A percentile compares a stretch with the other conserved stretches of the same genome.
Evolutionary conservation across 2,888 invertebrate species (phyloP).

Genomic region (Tipula vernalis): DNA sequence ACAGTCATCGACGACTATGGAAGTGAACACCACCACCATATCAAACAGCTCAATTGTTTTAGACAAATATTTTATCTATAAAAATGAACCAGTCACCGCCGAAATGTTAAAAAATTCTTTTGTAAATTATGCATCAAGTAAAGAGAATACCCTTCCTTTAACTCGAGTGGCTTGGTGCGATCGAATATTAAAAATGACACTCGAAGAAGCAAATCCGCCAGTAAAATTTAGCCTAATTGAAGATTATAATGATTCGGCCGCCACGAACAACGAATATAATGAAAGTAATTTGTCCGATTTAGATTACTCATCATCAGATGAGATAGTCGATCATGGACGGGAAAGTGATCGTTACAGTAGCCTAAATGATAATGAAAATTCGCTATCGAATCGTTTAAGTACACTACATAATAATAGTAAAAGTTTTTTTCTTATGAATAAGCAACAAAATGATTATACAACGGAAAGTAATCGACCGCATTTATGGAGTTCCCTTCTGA

Average conservation of each 20-base stretch:
- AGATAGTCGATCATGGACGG: neutral
- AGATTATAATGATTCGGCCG: neutral
- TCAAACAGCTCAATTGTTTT: neutral
- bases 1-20: neutral
- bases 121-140: neutral
- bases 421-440: neutral
- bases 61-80: neutral
- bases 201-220: neutral
- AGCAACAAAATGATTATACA: neutral
- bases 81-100: neutral
- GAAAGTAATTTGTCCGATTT: conserved; percentile 5
- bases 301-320: neutral
- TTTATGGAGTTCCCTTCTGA: conserved; percentile 5
- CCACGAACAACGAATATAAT: neutral
- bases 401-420: neutral
- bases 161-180: neutral
- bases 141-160: neutral
- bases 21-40: neutral
- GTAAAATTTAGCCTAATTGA: neutral
- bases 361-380: neutral
- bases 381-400: neutral
- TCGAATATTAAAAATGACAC: neutral
- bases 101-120: neutral
- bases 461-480: conserved; percentile 14
- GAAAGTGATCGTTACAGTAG: neutral